Percentiles rank a stretch among this genome's conserved stretches.
These are phyloP conservation scores for Eurytoma adleriae DNA, from an alignment of 2,888 invertebrate species.

Conservation along the genomic window DNA sequence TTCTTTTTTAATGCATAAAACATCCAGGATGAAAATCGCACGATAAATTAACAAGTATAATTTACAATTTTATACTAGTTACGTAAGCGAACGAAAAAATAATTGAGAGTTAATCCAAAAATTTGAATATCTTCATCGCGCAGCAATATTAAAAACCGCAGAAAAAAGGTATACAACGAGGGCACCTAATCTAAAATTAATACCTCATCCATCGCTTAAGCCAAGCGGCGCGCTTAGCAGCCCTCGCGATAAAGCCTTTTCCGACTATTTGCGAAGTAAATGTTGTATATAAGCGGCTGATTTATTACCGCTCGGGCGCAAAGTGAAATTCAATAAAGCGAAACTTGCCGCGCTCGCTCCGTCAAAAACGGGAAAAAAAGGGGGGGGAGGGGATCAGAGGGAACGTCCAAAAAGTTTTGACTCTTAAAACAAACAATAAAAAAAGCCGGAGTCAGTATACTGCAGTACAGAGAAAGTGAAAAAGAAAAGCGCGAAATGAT, in stretches of 20 bases:
- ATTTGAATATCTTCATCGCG: no score
- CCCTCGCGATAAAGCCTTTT: conserved; percentile 43
- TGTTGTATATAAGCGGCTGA: conserved; percentile 41
- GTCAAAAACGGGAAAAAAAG: not conserved
- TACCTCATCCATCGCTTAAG: conserved; percentile 16
- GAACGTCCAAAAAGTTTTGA: no score
- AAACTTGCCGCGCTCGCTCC: not conserved
- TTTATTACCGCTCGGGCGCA: conserved; percentile 45
- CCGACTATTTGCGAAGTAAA: conserved; percentile 41
- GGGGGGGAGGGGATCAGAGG: not conserved
- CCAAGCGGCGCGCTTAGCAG: not conserved
- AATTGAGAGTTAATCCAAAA: no score
- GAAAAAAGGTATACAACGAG: no score
- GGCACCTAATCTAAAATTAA: conserved; percentile 42
- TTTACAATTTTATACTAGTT: no score
- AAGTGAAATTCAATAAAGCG: conserved; percentile 54
- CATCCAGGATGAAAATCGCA: no score
- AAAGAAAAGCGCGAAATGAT: not conserved
- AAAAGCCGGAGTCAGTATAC: not conserved
- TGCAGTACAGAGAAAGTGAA: not conserved
- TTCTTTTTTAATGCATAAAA: no score
- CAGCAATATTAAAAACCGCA: no score
- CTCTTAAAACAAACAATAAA: not conserved
- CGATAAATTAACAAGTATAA: no score
- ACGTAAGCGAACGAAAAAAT: no score